phyloP scores from a whole-genome alignment of 1,140 invertebrate species.

The Danaus plexippus region DNA sequence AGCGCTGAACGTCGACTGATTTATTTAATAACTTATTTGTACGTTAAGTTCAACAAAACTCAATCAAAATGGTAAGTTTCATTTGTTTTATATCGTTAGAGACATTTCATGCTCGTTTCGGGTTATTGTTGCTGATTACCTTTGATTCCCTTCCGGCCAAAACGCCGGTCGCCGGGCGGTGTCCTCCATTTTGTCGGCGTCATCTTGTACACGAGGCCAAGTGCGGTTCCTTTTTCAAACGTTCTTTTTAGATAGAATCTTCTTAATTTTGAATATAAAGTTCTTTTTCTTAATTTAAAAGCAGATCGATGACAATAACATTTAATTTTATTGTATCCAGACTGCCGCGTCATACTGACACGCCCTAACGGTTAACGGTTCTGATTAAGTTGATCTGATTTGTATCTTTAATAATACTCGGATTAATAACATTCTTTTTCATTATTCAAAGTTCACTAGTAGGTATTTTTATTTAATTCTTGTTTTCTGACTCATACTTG shows the following conservation, averaged over 20 bases:
- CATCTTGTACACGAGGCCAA: conserved; percentile 28
- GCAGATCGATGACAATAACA: not conserved
- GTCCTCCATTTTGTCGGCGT: conserved; percentile 57
- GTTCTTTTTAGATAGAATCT: conserved; percentile 3
- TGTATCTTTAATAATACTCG: too few relatives aligned
- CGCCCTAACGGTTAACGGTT: conserved; percentile 8
- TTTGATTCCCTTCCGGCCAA: conserved; percentile 10
- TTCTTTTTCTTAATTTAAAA: not conserved
- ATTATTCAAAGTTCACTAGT: too few relatives aligned
- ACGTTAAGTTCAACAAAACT: conserved; percentile 63
- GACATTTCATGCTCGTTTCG: too few relatives aligned
- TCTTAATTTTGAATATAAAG: conserved; percentile 9
- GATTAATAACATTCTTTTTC: too few relatives aligned
- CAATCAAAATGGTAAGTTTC: conserved; percentile 66
- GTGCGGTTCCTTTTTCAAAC: conserved; percentile 28
- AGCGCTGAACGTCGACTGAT: conserved; percentile 65
- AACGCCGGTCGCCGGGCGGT: conserved; percentile 37
- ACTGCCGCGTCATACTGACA: conserved; percentile 14
- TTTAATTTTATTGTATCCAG: conserved; percentile 6
- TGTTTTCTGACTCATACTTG: conserved; percentile 6
- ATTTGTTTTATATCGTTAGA: conserved; percentile 1
- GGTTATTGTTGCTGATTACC: too few relatives aligned
- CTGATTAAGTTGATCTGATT: too few relatives aligned
- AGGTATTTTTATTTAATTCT: too few relatives aligned
- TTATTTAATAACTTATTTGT: conserved; percentile 64